Evolutionary conservation across 2,113 vertebrate species (phyloP), one percentile per base, ranked within the genome.

Genomic region (Zootoca vivipara): DNA sequence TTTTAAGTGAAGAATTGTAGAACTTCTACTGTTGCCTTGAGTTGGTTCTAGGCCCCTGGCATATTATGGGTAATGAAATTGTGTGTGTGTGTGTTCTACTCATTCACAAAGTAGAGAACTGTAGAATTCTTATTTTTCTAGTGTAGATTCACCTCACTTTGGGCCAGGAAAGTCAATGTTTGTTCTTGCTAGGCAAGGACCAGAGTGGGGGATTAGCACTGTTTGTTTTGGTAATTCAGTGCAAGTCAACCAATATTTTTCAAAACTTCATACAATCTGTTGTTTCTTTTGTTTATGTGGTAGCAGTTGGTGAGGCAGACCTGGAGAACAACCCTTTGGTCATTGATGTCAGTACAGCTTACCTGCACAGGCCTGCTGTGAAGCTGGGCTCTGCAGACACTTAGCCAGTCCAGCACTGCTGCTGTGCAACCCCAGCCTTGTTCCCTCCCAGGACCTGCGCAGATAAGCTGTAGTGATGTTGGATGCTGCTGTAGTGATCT

Each of bases 31-130:
- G 3, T 89, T n/a, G 85, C 56, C 89, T 88, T 75, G 83, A 30
- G 82, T 85, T 78, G 80, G 80, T 74, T 46, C 89, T 86, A 70
- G n/a, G 89, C 78, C 84, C 42, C 88, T 78, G 77, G 46, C 85
- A 1, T 9, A 80, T 28, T 85, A 58, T 85, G 85, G 78, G 72
- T 16, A 70, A 46, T 89, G 26, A 77, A 16, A 40, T 85, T 46
- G 1, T 78, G 85, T 88, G 91, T 77, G 20, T 74, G 72, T 22
- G 16, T 74, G 6, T 75, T 38, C 73, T 40, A n/a, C n/a, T 28
- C 69, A 70, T 70, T 30, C 18, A 79, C 30, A n/a, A n/a, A n/a
- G n/a, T n/a, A 58, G n/a, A 58, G 15, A n/a, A n/a, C 38, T 79
- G n/a, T 33, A 7, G 15, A 33, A 20, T 58, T 79, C 13, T 79